phyloP scores from a whole-genome alignment of 1,140 invertebrate species.

The Helicoverpa armigera region DNA sequence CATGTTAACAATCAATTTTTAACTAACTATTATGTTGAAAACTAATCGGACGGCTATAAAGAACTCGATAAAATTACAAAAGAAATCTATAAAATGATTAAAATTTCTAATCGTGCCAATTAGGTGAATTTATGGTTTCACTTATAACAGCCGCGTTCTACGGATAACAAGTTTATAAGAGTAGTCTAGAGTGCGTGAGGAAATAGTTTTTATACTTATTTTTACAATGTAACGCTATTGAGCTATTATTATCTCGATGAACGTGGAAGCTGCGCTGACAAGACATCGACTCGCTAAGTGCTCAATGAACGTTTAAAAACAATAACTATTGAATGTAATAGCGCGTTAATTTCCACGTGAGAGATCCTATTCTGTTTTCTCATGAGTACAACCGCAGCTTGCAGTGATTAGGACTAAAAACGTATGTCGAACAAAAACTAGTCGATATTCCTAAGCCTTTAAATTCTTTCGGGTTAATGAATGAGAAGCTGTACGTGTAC shows the following conservation, averaged over 20 bases:
- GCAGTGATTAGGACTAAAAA: constrained; percentile 13
- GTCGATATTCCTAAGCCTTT: background rate
- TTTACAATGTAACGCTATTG: constrained; percentile 40
- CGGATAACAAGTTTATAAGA: constrained; percentile 54
- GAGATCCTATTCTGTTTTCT: constrained; percentile 42
- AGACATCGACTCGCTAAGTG: background rate
- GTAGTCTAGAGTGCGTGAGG: constrained; percentile 39
- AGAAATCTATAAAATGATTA: constrained; percentile 84
- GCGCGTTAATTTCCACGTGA: constrained; percentile 36
- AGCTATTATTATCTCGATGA: constrained; percentile 34
- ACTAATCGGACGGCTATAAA: constrained; percentile 78
- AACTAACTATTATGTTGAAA: constrained; percentile 79
- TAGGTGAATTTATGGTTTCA: constrained; percentile 81
- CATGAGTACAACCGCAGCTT: constrained; percentile 9
- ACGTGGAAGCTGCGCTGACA: constrained; percentile 28
- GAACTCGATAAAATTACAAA: constrained; percentile 83
- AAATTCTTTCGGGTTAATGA: background rate
- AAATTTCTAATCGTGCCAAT: constrained; percentile 83
- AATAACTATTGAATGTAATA: constrained; percentile 45
- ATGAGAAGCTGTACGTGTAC: background rate
- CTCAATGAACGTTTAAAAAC: constrained; percentile 43
- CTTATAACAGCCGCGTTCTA: constrained; percentile 65
- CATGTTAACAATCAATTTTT: constrained; percentile 81
- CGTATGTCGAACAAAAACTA: no score
- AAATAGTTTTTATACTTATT: constrained; percentile 33